phyloP scores from a whole-genome alignment of 2,797 vertebrate genomes.

The Melanotaenia trifasciata region DNA sequence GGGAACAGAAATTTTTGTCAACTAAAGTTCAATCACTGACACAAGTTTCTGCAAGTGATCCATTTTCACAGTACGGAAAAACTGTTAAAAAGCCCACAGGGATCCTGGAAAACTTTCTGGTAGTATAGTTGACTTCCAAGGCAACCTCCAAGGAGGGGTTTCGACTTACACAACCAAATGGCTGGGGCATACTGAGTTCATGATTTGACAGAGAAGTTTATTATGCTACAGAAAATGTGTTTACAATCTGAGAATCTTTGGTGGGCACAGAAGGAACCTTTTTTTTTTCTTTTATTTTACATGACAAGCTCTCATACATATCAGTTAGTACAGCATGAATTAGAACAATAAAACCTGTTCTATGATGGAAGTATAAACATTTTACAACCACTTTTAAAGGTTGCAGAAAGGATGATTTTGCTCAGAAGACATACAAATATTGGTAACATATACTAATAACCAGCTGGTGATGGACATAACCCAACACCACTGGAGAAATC shows the following conservation, averaged over 20 bases:
- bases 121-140: conserved; percentile 8
- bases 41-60: conserved; percentile 1
- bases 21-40: conserved; percentile 9
- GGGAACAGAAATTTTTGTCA: conserved; percentile 7
- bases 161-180: conserved; percentile 4
- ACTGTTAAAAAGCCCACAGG: not conserved
- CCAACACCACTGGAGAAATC: not conserved
- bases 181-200: conserved; percentile 16
- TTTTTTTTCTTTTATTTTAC: not conserved
- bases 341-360: too few species aligned
- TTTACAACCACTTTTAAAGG: too few species aligned
- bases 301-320: not conserved
- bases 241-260: not conserved
- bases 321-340: too few species aligned
- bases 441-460: not conserved
- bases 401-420: too few species aligned
- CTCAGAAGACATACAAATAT: too few species aligned
- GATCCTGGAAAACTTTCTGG: conserved; percentile 6
- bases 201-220: not conserved
- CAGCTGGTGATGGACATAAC: not conserved
- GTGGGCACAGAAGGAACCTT: not conserved
- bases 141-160: conserved; percentile 1
- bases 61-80: conserved; percentile 11
- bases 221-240: not conserved
- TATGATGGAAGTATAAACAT: too few species aligned